These are phyloP conservation scores for Acromyrmex heyeri DNA, from an alignment of 1,140 invertebrate genomes.

Conservation along the genomic window DNA sequence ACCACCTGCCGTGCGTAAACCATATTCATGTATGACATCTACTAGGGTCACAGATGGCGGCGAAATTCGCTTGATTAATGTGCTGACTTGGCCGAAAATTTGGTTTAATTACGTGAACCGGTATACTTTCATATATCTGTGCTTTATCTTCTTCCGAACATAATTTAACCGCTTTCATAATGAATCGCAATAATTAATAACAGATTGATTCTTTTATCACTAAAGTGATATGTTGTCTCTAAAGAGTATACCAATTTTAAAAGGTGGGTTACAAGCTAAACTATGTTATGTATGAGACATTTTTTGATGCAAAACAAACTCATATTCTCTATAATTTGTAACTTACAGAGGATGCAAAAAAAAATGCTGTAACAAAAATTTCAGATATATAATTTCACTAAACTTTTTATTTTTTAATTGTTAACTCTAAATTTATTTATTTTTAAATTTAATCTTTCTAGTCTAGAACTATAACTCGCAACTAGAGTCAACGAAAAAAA, in stretches of 20 bases:
- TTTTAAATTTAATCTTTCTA: neutral
- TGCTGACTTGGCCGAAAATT: constrained; percentile 65
- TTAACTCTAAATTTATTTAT: neutral
- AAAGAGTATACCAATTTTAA: neutral
- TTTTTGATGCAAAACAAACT: neutral
- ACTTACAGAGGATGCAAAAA: neutral
- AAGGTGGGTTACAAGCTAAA: constrained; percentile 18
- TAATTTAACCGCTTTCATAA: constrained; percentile 53
- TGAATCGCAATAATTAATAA: constrained; percentile 57
- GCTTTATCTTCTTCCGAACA: constrained; percentile 25
- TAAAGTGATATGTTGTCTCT: neutral
- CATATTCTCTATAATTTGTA: neutral
- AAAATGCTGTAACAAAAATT: neutral
- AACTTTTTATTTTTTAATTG: neutral
- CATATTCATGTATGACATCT: constrained; percentile 61
- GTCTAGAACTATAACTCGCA: neutral
- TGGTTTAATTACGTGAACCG: constrained; percentile 65
- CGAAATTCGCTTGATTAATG: constrained; percentile 69
- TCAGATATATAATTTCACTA: neutral
- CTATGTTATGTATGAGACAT: neutral
- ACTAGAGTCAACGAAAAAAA: no score
- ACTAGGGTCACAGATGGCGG: constrained; percentile 63
- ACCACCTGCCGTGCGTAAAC: constrained; percentile 64
- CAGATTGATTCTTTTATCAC: constrained; percentile 36
- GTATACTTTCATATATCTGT: constrained; percentile 46